These are phyloP conservation scores for Eristalinus sepulchralis DNA, from an alignment of 2,888 invertebrate species.

Conservation along the genomic window DNA sequence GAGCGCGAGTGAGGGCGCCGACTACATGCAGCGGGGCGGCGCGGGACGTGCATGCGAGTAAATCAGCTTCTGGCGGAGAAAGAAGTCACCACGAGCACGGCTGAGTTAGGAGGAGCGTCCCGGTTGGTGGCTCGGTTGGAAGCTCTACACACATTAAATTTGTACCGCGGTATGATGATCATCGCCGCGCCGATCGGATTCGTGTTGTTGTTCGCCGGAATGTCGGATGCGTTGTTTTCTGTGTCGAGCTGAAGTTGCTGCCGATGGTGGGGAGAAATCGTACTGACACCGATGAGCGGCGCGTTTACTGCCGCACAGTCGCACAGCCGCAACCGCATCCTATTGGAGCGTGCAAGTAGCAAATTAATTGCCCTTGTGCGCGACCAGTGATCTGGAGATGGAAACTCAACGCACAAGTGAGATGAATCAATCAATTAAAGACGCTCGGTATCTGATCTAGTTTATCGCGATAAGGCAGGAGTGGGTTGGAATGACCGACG, in stretches of 20 bases:
- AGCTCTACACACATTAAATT: slow-evolving; percentile 58
- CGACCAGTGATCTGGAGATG: slow-evolving; percentile 25
- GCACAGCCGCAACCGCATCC: neutral
- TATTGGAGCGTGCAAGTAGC: slow-evolving; percentile 38
- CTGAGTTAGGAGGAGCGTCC: slow-evolving; percentile 31
- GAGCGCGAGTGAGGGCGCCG: slow-evolving; percentile 42
- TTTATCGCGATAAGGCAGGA: slow-evolving; percentile 1
- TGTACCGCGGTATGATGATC: slow-evolving; percentile 37
- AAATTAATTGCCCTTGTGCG: slow-evolving; percentile 44
- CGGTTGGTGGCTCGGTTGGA: slow-evolving; percentile 52
- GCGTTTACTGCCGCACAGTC: slow-evolving; percentile 1
- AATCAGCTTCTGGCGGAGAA: slow-evolving; percentile 51
- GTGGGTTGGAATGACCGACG: neutral
- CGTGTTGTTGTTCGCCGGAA: slow-evolving; percentile 53
- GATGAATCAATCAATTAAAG: slow-evolving; percentile 53
- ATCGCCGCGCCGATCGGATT: slow-evolving; percentile 27
- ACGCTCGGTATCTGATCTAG: slow-evolving; percentile 18
- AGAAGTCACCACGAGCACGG: slow-evolving; percentile 31
- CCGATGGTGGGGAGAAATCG: slow-evolving; percentile 9
- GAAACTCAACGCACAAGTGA: slow-evolving; percentile 43
- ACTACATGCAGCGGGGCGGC: slow-evolving; percentile 18
- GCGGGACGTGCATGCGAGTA: slow-evolving; percentile 39
- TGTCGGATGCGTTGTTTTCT: slow-evolving; percentile 55
- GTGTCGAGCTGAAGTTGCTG: slow-evolving; percentile 6
- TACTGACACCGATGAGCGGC: slow-evolving; percentile 30